phyloP scores from a whole-genome alignment of 2,113 vertebrate species.

The Halcyon malimbica region DNA sequence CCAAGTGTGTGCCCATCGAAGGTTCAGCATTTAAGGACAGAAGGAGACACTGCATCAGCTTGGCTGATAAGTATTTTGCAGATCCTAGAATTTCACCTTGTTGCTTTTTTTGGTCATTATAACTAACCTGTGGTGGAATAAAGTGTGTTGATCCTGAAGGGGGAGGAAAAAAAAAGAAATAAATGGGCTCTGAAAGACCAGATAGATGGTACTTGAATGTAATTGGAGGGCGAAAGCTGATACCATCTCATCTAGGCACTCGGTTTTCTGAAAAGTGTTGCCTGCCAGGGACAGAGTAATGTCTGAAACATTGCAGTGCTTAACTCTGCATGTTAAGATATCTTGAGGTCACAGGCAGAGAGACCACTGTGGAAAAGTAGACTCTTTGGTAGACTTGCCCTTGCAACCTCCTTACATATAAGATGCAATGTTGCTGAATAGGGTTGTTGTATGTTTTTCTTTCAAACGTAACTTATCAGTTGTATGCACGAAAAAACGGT shows the following conservation, averaged over 20 bases:
- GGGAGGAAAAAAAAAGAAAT: not conserved
- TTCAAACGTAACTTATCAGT: not conserved
- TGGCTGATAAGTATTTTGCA: fast-evolving
- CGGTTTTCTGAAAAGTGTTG: not conserved
- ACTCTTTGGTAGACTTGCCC: not conserved
- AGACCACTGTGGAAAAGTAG: not conserved
- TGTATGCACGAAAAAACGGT: not conserved
- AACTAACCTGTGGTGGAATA: not conserved
- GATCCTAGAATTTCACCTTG: not conserved
- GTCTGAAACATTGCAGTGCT: not conserved
- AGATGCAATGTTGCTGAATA: not conserved
- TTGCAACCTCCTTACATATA: not conserved
- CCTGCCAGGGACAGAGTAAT: not conserved
- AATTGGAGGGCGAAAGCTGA: not conserved
- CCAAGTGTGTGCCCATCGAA: not conserved
- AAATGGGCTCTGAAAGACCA: not conserved
- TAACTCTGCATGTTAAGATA: not conserved
- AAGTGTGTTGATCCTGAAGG: not conserved
- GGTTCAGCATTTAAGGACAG: not conserved
- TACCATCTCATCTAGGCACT: not conserved
- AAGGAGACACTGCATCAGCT: not conserved
- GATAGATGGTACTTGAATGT: not conserved
- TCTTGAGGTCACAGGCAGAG: not conserved
- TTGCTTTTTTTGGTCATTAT: not conserved
- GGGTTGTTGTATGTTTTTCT: not conserved